Conservation (phyloP, 1,140 invertebrate species). For the Agrilus planipennis region DNA sequence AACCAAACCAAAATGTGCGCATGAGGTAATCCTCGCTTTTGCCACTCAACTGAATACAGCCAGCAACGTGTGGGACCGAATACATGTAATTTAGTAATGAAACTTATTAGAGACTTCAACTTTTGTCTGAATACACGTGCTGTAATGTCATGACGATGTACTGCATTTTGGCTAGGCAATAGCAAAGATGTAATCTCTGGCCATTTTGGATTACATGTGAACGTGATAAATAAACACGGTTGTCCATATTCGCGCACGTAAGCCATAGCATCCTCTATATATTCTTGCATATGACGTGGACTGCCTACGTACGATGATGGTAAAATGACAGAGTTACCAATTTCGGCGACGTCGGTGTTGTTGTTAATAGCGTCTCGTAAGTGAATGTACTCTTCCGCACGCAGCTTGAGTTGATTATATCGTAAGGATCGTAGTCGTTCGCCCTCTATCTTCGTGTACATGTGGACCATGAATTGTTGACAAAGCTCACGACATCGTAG, state of each 20-base stretch:
- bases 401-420: constrained; percentile 29
- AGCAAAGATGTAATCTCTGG: constrained; percentile 29
- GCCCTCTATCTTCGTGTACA: constrained; percentile 33
- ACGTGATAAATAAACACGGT: constrained; percentile 36
- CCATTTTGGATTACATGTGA: constrained; percentile 45
- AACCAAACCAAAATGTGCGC: constrained; percentile 34
- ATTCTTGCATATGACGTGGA: constrained; percentile 34
- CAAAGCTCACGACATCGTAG: constrained; percentile 6
- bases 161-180: constrained; percentile 25
- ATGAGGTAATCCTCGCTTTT: constrained; percentile 38
- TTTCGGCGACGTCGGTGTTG: constrained; percentile 9
- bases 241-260: constrained; percentile 31
- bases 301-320: constrained; percentile 30
- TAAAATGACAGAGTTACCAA: constrained; percentile 24
- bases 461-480: no score
- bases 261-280: no score
- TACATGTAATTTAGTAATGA: constrained; percentile 10
- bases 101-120: constrained; percentile 16
- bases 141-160: constrained; percentile 34
- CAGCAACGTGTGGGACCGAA: constrained; percentile 27
- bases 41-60: constrained; percentile 34
- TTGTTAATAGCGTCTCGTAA: constrained; percentile 21
- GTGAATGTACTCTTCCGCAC: constrained; percentile 30
- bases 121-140: constrained; percentile 31
- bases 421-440: constrained; percentile 27